Percentiles rank a stretch among this genome's conserved stretches.
Evolutionary conservation across 30 jellyfish, hydroid and myxozoan species (phyloP).

Genomic region (Turritopsis dohrnii): DNA sequence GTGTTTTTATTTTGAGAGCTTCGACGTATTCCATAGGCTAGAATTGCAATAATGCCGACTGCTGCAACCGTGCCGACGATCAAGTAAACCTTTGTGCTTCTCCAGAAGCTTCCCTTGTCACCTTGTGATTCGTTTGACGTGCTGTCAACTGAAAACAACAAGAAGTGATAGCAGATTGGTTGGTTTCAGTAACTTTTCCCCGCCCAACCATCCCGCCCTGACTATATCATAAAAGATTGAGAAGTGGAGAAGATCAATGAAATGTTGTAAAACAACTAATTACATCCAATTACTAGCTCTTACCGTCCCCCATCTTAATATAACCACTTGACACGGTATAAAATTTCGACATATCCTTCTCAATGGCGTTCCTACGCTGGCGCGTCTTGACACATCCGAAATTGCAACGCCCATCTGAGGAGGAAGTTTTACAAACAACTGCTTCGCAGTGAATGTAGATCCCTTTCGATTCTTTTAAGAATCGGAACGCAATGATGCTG

Average conservation of each 20-base stretch:
- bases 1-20: background rate
- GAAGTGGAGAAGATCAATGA: too few relatives aligned
- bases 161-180: too few relatives aligned
- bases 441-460: slow-evolving; percentile 11
- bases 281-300: too few relatives aligned
- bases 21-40: background rate
- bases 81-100: background rate
- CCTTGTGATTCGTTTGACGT: background rate
- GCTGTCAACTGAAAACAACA: background rate
- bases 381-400: slow-evolving; percentile 5
- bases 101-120: background rate
- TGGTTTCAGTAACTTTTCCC: too few relatives aligned
- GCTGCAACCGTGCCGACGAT: background rate
- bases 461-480: background rate
- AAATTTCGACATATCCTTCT: background rate
- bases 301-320: background rate
- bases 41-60: background rate
- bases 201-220: too few relatives aligned
- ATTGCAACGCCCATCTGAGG: background rate
- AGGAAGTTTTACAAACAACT: background rate
- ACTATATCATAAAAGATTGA: too few relatives aligned
- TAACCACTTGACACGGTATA: slow-evolving; percentile 12
- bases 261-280: too few relatives aligned
- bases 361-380: slow-evolving; percentile 9
- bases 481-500: slow-evolving; percentile 8